Conservation (phyloP, 1,140 invertebrate genomes). For the Caenorhabditis latens region DNA sequence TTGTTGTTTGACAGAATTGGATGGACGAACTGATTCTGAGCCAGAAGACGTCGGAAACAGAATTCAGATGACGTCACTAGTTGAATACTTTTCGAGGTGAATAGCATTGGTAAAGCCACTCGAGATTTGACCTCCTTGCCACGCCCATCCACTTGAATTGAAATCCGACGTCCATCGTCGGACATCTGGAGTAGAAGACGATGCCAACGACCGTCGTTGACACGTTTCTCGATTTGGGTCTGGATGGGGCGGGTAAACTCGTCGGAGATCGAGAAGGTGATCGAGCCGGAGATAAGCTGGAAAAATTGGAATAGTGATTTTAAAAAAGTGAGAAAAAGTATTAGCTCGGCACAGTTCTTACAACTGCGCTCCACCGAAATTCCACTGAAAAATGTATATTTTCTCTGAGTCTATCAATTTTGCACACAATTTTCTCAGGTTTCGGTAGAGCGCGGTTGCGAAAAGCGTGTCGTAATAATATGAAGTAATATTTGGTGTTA, state of each 20-base stretch:
- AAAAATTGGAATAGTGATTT: neutral
- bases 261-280: constrained; percentile 19
- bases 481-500: no score
- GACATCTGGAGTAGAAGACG: constrained; percentile 22
- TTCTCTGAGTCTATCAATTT: no score
- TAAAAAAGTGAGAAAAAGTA: no score
- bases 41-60: constrained; percentile 26
- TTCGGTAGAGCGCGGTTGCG: no score
- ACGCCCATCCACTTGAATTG: constrained; percentile 18
- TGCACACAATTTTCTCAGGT: no score
- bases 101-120: constrained; percentile 2
- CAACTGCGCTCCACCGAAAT: no score
- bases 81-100: neutral
- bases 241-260: constrained; percentile 3
- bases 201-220: constrained; percentile 37
- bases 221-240: constrained; percentile 15
- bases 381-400: no score
- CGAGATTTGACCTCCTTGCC: constrained; percentile 43
- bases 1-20: neutral
- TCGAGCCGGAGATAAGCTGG: neutral
- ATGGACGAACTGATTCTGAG: constrained; percentile 15
- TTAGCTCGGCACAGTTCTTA: no score
- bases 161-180: constrained; percentile 7
- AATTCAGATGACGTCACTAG: neutral
- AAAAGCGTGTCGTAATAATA: no score